These are phyloP conservation scores for Amphipyra tragopoginis DNA, from an alignment of 2,888 invertebrate genomes.

Conservation along the genomic window DNA sequence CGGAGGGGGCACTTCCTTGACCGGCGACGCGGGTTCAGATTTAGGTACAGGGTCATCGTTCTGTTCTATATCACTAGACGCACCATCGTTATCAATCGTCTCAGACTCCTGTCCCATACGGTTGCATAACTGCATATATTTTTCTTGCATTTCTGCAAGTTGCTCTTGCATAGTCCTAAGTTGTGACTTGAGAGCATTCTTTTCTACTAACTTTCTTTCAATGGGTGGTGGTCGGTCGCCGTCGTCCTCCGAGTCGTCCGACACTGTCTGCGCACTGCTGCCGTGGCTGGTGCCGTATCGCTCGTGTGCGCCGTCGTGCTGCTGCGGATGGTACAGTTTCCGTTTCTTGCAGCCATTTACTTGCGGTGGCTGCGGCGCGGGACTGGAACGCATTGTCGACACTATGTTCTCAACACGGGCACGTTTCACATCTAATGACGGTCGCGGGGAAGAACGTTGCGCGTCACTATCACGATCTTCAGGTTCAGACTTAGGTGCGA, in stretches of 20 bases:
- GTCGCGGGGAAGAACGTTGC: constrained; percentile 89
- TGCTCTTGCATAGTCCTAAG: constrained; percentile 96
- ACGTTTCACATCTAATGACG: constrained; percentile 94
- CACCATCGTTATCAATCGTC: constrained; percentile 93
- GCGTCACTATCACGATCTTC: constrained; percentile 91
- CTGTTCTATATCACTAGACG: constrained; percentile 93
- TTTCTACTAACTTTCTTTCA: constrained; percentile 95
- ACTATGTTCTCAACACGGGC: constrained; percentile 98
- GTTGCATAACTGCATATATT: constrained; percentile 96
- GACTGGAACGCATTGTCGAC: constrained; percentile 97
- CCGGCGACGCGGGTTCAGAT: constrained; percentile 90
- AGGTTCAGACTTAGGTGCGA: constrained; percentile 92
- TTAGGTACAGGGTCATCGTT: constrained; percentile 87
- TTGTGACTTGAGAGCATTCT: constrained; percentile 96
- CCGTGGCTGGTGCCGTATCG: constrained; percentile 88
- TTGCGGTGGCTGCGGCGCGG: constrained; percentile 93
- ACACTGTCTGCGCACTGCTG: constrained; percentile 84
- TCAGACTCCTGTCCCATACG: constrained; percentile 95
- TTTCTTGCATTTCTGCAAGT: constrained; percentile 97
- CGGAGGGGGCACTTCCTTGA: constrained; percentile 87
- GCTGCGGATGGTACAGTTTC: constrained; percentile 98
- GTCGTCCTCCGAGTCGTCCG: constrained; percentile 94
- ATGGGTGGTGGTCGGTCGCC: constrained; percentile 94
- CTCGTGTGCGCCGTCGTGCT: constrained; percentile 94
- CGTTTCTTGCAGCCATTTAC: constrained; percentile 98